Base-by-base conservation (phyloP, 2,888 invertebrate genomes). In the Eupithecia pulchellata region DNA sequence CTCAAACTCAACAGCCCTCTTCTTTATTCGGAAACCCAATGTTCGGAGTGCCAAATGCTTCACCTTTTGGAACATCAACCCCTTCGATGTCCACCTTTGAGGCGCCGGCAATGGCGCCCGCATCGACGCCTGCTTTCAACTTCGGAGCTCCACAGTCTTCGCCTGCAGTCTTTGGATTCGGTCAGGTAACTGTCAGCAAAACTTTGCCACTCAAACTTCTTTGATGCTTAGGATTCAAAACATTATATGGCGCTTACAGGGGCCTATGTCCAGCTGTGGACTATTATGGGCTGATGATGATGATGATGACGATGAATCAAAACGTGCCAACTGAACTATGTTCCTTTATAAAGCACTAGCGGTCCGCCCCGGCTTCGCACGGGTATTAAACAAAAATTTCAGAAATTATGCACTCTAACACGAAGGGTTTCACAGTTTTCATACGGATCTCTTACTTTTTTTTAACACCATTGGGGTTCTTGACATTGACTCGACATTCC, bases 91-190 rank as follows among this genome's bases (percentile, higher is more conserved):
- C 89, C 29, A 68, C 85, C 4, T 91, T 91, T 73, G 90, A 89
- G 32, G 70, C 85, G 36, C 77, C 86, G 0, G 57, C 85, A 8
- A 70, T 81, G 11, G 74, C 82, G 3, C 79, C 85, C 0, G 78
- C 85, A 9, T 79, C 84, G 1, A 76, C 86, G 4, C 82, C 88
- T 4, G 76, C 87, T 0, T 92, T 91, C 74, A 90, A 83, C 77
- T 93, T 92, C 74, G 89, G 90, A 20, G 76, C 84, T 17, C 68
- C 81, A 8, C 88, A 83, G 63, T 42, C 84, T 11, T 60, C 64
- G 1, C 17, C 85, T 3, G 83, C 79, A 20, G 81, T 91, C 29
- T 91, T 92, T 72, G 90, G 89, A 71, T 92, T 92, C 81, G 88
- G 89, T 72, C 91, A 92, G 87, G 92, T 91, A 84, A 34, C 25